phyloP scores from a whole-genome alignment of 1,140 invertebrate species.

The Oryctes rhinoceros region DNA sequence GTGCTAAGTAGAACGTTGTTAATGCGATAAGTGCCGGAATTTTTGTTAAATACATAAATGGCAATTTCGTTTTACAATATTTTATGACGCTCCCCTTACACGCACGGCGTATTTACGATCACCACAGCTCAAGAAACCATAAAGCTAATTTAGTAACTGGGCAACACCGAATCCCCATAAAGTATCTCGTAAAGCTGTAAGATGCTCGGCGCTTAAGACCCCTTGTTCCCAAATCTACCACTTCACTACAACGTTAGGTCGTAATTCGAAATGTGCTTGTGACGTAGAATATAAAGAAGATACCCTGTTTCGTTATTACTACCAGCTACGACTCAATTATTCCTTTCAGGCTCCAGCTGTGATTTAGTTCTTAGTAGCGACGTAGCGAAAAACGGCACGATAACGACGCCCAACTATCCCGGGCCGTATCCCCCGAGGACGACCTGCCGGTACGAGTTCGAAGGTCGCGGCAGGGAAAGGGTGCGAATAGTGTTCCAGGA shows the following conservation, averaged over 20 bases:
- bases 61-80: background rate
- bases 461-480: slow-evolving; percentile 81
- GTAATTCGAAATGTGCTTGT: too few species aligned
- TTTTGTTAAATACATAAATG: too few species aligned
- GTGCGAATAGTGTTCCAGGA: slow-evolving; percentile 81
- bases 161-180: background rate
- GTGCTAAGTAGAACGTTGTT: too few species aligned
- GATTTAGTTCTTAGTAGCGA: slow-evolving; percentile 81
- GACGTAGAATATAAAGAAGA: background rate
- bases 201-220: background rate
- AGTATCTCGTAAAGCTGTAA: background rate
- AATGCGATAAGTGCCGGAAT: too few species aligned
- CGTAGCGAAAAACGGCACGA: slow-evolving; percentile 77
- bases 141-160: too few species aligned
- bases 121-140: too few species aligned
- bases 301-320: background rate
- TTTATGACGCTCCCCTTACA: background rate
- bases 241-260: too few species aligned
- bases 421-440: slow-evolving; percentile 76
- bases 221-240: background rate
- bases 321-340: slow-evolving; percentile 43
- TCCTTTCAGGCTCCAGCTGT: slow-evolving; percentile 77
- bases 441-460: slow-evolving; percentile 85
- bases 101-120: background rate
- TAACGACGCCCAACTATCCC: slow-evolving; percentile 81